phyloP scores from a whole-genome alignment of 2,113 vertebrate genomes.

The Rutilus rutilus region DNA sequence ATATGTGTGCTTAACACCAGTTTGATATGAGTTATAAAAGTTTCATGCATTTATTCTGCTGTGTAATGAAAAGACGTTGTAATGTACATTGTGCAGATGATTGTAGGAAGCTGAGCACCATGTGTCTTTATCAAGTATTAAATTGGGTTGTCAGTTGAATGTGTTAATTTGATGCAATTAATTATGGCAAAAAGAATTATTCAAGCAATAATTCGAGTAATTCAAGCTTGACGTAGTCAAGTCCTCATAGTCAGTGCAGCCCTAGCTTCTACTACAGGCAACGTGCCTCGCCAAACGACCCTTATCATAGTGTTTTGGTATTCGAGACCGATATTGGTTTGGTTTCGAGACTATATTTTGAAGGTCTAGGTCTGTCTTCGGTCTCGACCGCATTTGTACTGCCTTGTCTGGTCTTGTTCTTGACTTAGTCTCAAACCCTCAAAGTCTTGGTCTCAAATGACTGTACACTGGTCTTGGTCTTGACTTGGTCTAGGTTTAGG shows the following conservation, averaged over 20 bases:
- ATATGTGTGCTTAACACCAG: slow-evolving; percentile 58
- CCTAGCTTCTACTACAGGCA: background rate
- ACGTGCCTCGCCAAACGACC: no score
- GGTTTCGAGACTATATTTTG: no score
- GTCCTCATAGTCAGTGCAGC: background rate
- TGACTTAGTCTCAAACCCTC: no score
- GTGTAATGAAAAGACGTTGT: slow-evolving; percentile 29
- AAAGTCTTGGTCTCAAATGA: no score
- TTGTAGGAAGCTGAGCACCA: background rate
- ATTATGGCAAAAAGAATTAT: background rate
- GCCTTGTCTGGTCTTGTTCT: no score
- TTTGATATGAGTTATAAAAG: slow-evolving; percentile 44
- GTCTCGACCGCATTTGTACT: no score
- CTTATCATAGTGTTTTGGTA: no score
- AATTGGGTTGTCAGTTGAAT: background rate
- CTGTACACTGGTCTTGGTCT: no score
- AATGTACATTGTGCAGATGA: background rate
- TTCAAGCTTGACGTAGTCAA: background rate
- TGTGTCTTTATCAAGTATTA: slow-evolving; percentile 10
- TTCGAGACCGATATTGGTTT: no score
- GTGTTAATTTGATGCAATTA: slow-evolving; percentile 24
- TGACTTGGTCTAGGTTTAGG: no score
- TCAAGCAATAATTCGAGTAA: background rate
- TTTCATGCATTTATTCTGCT: slow-evolving; percentile 53
- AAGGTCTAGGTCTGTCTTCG: no score